Base-by-base conservation (phyloP, 2,888 invertebrate species). In the Conus canariensis region DNA sequence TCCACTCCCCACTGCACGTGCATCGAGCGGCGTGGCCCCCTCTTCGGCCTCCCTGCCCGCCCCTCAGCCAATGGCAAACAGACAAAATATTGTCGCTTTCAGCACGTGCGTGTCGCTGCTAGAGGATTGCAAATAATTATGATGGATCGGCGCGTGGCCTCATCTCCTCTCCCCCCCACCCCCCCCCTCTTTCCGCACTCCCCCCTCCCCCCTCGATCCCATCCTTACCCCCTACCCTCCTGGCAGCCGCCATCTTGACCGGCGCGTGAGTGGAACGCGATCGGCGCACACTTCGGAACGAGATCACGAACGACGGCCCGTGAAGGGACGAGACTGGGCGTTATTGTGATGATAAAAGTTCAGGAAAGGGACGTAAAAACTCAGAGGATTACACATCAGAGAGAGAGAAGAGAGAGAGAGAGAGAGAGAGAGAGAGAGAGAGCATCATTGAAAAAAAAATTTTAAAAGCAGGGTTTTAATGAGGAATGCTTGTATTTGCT, bases 81-180 rank as follows among this genome's bases (percentile, higher is more conserved):
- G 89, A 87, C 87, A 85, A 89, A 90, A 74, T 89, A 90, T 58
- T 90, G 91, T 85, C 88, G 91, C 90, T 90, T 87, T 87, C 82
- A 88, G 80, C 85, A 77, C 83, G 88, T 87, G 87, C 85, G 45
- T 88, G 91, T 74, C 89, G 12, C 64, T 14, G 74, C 85, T 83
- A 58, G 90, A 74, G 91, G 85, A 91, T 83, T 89, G 91, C 90
- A 90, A 90, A 91, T 91, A 90, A 91, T 91, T 91, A 91, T 88
- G 91, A 89, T 74, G 87, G 60, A 83, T 82, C 59, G 87, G 45
- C 91, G 88, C 90, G 91, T 91, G 91, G 60, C 85, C 83, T 10
- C 64, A 25, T 60, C 82, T 14, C 58, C 19, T 58, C 67, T 30
- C 30, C 70, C 12, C 59, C 12, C 30, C 82, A 8, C 88, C 45